These are phyloP conservation scores for Podarcis siculus DNA, from an alignment of 2,797 vertebrate genomes.

Conservation along the genomic window DNA sequence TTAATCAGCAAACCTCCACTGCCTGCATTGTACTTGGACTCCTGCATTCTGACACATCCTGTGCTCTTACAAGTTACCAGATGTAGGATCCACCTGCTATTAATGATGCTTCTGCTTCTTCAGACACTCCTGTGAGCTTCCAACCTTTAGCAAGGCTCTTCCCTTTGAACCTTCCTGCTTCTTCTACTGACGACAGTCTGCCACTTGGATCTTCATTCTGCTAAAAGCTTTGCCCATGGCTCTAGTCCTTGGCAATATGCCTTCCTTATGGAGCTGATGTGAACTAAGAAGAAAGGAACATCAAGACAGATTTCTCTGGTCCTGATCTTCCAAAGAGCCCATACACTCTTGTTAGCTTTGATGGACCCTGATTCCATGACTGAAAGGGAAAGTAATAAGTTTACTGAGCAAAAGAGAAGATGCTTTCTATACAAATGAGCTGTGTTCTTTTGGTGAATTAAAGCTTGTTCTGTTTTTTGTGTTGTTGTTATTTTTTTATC, in stretches of 20 bases:
- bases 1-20: no score
- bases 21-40: neutral
- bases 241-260: neutral
- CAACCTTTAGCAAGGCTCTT: neutral
- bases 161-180: neutral
- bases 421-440: neutral
- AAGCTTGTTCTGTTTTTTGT: neutral
- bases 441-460: slow-evolving; percentile 3
- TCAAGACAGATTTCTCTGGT: neutral
- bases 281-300: neutral
- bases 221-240: neutral
- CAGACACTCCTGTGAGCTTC: neutral
- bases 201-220: neutral
- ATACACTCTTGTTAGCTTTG: neutral
- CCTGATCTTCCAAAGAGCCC: neutral
- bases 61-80: neutral
- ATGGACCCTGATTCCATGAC: neutral
- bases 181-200: neutral
- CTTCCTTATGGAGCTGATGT: neutral
- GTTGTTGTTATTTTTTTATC: neutral
- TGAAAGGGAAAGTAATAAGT: neutral
- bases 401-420: neutral
- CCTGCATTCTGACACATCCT: neutral
- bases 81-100: neutral
- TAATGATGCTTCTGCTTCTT: neutral